These are phyloP conservation scores for Ctenopoma kingsleyae DNA, from an alignment of 2,797 vertebrate species.

Conservation along the genomic window DNA sequence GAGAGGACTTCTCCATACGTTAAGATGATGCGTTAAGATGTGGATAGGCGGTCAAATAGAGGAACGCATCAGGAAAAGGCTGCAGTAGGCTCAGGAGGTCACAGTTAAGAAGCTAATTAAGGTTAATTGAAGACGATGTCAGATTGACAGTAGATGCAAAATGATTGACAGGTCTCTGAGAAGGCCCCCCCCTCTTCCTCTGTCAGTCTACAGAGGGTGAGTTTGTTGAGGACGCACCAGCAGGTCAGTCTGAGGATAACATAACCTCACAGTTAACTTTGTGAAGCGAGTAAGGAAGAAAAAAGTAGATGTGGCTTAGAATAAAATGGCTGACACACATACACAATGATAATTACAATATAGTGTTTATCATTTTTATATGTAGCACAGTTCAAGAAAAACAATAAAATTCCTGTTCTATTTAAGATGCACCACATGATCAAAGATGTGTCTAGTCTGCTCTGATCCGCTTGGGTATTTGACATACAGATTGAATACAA, in stretches of 20 bases:
- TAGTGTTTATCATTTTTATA: no score
- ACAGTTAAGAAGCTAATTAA: constrained; percentile 35
- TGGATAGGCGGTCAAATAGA: constrained; percentile 25
- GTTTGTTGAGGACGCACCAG: constrained; percentile 4
- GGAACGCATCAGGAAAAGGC: not conserved
- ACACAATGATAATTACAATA: no score
- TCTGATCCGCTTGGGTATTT: not conserved
- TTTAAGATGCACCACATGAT: not conserved
- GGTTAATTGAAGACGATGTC: constrained; percentile 25
- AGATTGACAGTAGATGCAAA: constrained; percentile 9
- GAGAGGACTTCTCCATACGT: constrained; percentile 7
- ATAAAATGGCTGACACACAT: not conserved
- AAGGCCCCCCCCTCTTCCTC: not conserved
- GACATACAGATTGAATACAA: not conserved
- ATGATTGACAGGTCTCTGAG: constrained; percentile 45
- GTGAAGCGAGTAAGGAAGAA: not conserved
- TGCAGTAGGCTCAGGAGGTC: constrained; percentile 8
- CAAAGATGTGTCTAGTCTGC: not conserved
- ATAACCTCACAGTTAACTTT: not conserved
- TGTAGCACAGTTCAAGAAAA: no score
- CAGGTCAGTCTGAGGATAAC: constrained; percentile 15
- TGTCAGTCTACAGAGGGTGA: not conserved
- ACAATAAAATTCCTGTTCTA: not conserved
- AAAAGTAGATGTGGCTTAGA: not conserved
- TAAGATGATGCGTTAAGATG: constrained; percentile 2